A percentile compares a stretch with the other conserved stretches of the same genome.
Conservation (phyloP, 2,888 invertebrate genomes). For the Platypus cylindrus region DNA sequence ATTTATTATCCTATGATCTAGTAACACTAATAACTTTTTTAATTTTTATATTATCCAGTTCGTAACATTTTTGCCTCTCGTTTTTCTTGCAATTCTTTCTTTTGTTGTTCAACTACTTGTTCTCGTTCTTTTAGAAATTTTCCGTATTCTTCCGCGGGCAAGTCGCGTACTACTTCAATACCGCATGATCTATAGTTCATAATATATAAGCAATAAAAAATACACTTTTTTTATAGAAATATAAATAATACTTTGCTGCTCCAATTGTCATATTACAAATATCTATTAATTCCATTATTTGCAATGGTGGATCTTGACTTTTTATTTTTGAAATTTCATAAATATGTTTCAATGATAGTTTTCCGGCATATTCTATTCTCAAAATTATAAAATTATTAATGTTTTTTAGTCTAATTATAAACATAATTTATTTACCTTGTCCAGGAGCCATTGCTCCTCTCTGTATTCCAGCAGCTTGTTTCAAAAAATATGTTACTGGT, state of each 20-base stretch:
- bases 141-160: conserved; percentile 70
- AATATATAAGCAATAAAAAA: too few species aligned
- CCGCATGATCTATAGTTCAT: conserved; percentile 63
- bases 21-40: too few species aligned
- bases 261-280: conserved; percentile 71
- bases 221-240: conserved; percentile 2
- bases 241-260: conserved; percentile 42
- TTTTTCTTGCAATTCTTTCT: conserved; percentile 64
- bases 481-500: conserved; percentile 76
- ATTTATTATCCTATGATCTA: too few species aligned
- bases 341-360: conserved; percentile 84
- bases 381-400: conserved; percentile 1
- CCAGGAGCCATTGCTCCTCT: conserved; percentile 62
- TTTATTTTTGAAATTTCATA: conserved; percentile 99
- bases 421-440: conserved; percentile 23
- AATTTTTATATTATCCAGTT: conserved; percentile 49
- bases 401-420: conserved; percentile 1
- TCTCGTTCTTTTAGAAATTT: conserved; percentile 69
- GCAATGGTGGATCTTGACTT: conserved; percentile 65
- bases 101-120: conserved; percentile 56
- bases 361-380: conserved; percentile 78
- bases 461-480: conserved; percentile 88
- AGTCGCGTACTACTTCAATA: conserved; percentile 65
- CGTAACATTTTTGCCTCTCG: conserved; percentile 86
- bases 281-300: conserved; percentile 49